Base-by-base conservation (phyloP, 30 jellyfish, hydroid and myxozoan genomes). In the Pelagia noctiluca region DNA sequence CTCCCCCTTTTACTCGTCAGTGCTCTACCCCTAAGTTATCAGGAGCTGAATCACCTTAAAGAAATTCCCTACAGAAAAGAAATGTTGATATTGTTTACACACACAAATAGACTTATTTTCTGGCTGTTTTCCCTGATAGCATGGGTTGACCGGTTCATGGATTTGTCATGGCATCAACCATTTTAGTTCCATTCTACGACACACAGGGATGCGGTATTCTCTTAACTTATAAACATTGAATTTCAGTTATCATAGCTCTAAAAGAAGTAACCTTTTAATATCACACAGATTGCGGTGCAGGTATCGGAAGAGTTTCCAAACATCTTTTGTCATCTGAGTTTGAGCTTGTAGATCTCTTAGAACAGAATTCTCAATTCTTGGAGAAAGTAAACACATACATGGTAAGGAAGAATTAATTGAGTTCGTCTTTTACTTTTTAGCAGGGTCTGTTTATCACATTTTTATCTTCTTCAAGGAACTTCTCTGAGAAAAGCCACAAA, bases 221-320 rank as follows among this genome's bases (percentile, higher is more conserved):
- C 26, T 3, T 10, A 25, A 26, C 21, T 31, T 8, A 30, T 2
- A 19, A 23, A 30, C 19, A 10, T 16, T 23, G 3, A 18, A 0
- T 5, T 10, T 63, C 13, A 4, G 21, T 3, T 63, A 13, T 63
- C 46, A 3, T 21, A 2, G n/a, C n/a, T n/a, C n/a, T n/a, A n/a
- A n/a, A n/a, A n/a, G n/a, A n/a, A n/a, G n/a, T n/a, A n/a, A 22
- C 3, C 11, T 22, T 62, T 3, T 63, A 4, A 18, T 23, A n/a
- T 82, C 62, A 19, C 31, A 10, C 64, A 93, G 98, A 93, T 77
- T 93, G 97, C 82, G 98, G 98, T 25, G 98, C 98, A 11, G 98
- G 98, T 30, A 93, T 93, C 26, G 98, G 98, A 13, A 77, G 98
- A 50, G 97, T 93, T 7, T 54, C 98, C 25, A 93, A 93, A 61